Conservation (phyloP, 2,888 invertebrate genomes). For the Stictocephala bisonia region DNA sequence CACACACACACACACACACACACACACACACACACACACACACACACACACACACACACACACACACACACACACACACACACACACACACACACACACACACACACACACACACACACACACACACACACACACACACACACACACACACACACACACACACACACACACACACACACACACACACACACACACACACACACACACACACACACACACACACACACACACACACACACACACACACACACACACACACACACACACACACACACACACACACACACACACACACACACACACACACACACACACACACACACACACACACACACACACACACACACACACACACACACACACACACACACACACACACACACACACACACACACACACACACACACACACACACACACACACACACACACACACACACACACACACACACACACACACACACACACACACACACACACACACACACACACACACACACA, state of each 20-base stretch:
- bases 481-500: background rate
- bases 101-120: background rate
- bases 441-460: background rate
- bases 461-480: background rate
- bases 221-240: background rate
- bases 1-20: background rate
- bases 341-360: background rate
- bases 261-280: background rate
- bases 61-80: background rate
- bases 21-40: background rate
- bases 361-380: background rate
- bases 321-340: background rate
- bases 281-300: background rate
- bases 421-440: background rate
- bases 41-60: background rate
- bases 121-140: background rate
- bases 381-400: background rate
- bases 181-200: background rate
- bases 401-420: background rate
- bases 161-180: background rate
- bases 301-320: background rate
- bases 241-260: background rate
- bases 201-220: background rate
- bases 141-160: background rate
- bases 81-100: background rate